Percentiles rank a stretch among this genome's conserved stretches.
These are phyloP conservation scores for Cerastoderma edule DNA, from an alignment of 2,888 invertebrate species.

Conservation along the genomic window DNA sequence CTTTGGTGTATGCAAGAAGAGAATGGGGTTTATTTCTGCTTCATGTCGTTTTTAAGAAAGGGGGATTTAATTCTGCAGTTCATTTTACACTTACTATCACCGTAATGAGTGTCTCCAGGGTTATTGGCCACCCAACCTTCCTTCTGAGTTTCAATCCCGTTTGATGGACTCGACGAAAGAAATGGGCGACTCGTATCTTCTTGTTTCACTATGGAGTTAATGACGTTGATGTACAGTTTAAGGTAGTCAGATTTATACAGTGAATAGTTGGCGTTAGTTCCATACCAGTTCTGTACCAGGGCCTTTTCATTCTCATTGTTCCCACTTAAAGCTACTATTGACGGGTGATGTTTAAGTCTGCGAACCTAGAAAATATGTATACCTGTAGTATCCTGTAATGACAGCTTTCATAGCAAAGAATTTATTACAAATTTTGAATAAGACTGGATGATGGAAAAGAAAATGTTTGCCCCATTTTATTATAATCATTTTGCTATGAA, in stretches of 20 bases:
- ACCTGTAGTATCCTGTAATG: no score
- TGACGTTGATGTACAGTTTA: slow-evolving; percentile 86
- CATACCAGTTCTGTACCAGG: slow-evolving; percentile 90
- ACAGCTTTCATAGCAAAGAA: no score
- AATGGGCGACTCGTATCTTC: slow-evolving; percentile 87
- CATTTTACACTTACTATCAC: slow-evolving; percentile 89
- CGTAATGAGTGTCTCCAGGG: slow-evolving; percentile 92
- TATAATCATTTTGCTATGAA: no score
- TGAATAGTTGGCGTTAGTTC: slow-evolving; percentile 88
- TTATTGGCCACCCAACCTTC: slow-evolving; percentile 91
- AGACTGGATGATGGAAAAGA: no score
- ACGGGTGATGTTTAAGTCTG: slow-evolving; percentile 93
- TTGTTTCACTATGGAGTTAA: slow-evolving; percentile 61
- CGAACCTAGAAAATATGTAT: slow-evolving; percentile 85
- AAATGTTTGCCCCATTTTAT: no score
- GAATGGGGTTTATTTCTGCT: no score
- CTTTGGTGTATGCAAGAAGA: no score
- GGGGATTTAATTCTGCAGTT: no score
- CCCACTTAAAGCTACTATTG: slow-evolving; percentile 94
- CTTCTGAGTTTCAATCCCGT: slow-evolving; percentile 80
- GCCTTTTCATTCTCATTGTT: slow-evolving; percentile 99
- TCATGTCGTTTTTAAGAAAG: no score
- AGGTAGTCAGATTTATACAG: slow-evolving; percentile 89
- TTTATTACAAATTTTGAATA: no score
- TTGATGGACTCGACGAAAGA: slow-evolving; percentile 93